A percentile compares a stretch with the other conserved stretches of the same genome.
Evolutionary conservation across 1,140 invertebrate species (phyloP).

Genomic region (Stratiolaelaps scimitus): DNA sequence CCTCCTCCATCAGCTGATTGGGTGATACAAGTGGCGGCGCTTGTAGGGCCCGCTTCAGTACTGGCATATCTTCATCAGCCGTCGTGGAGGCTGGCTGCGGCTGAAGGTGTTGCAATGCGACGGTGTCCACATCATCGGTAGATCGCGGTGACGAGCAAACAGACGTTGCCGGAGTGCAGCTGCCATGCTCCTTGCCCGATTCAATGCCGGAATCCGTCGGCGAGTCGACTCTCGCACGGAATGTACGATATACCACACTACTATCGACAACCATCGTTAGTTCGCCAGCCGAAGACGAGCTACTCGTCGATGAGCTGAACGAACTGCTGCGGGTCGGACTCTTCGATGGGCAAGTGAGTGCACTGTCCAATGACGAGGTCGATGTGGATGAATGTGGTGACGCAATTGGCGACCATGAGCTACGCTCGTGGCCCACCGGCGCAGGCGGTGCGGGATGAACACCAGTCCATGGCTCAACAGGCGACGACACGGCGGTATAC

Average conservation of each 20-base stretch:
- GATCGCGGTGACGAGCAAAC: conserved; percentile 55
- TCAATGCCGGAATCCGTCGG: conserved; percentile 84
- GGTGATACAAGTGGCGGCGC: conserved; percentile 62
- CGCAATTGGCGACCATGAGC: conserved; percentile 54
- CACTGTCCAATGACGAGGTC: conserved; percentile 31
- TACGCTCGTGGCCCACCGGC: conserved; percentile 25
- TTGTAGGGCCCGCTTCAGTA: conserved; percentile 74
- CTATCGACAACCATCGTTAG: conserved; percentile 24
- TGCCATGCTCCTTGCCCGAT: conserved; percentile 53
- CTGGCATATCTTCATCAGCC: conserved; percentile 69
- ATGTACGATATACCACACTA: conserved; percentile 9
- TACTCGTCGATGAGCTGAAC: conserved; percentile 22
- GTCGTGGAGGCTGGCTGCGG: conserved; percentile 15
- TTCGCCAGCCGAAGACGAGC: background rate
- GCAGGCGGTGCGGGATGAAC: conserved; percentile 25
- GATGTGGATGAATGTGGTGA: conserved; percentile 36
- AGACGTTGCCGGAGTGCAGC: conserved; percentile 50
- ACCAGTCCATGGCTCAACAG: conserved; percentile 21
- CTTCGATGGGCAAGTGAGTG: conserved; percentile 21
- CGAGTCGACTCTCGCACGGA: conserved; percentile 56
- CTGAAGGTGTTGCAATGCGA: conserved; percentile 19
- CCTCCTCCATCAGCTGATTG: conserved; percentile 78
- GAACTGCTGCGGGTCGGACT: conserved; percentile 11
- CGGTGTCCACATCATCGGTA: conserved; percentile 27
- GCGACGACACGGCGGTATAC: background rate